A percentile compares a stretch with the other conserved stretches of the same genome.
phyloP scores from a whole-genome alignment of 2,888 invertebrate genomes.

The Steromphala cineraria region DNA sequence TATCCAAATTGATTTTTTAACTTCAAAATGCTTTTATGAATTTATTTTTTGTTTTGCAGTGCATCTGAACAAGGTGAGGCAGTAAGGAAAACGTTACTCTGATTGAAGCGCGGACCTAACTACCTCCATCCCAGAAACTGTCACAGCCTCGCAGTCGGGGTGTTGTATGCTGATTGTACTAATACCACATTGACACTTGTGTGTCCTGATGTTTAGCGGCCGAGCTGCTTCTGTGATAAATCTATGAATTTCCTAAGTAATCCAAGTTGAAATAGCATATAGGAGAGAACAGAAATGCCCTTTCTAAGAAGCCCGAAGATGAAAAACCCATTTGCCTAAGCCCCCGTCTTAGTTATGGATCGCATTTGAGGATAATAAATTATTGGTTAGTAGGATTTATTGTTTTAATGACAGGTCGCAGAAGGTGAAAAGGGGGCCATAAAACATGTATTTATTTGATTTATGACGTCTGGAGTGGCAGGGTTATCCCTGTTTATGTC shows the following conservation, averaged over 20 bases:
- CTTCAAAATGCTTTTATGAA: background rate
- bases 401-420: conserved; percentile 27
- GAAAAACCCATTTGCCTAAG: conserved; percentile 28
- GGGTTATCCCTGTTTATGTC: conserved; percentile 28
- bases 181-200: background rate
- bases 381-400: conserved; percentile 28
- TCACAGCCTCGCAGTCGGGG: background rate
- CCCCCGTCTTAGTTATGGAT: conserved; percentile 27
- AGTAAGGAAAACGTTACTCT: background rate
- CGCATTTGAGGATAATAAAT: conserved; percentile 25
- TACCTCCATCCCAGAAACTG: background rate
- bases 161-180: background rate
- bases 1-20: too few species aligned
- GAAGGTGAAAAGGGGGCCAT: conserved; percentile 22
- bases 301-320: conserved; percentile 20
- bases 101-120: background rate
- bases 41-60: background rate
- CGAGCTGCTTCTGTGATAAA: background rate
- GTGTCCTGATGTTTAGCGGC: background rate
- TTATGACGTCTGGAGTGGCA: conserved; percentile 15
- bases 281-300: conserved; percentile 17
- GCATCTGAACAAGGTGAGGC: background rate
- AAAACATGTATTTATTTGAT: conserved; percentile 26
- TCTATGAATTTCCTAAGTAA: conserved; percentile 8
- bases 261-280: background rate